Evolutionary conservation across 2,797 vertebrate species (phyloP), one percentile per base, ranked within the genome.

Genomic region (Hyperoplus lanceolatus): DNA sequence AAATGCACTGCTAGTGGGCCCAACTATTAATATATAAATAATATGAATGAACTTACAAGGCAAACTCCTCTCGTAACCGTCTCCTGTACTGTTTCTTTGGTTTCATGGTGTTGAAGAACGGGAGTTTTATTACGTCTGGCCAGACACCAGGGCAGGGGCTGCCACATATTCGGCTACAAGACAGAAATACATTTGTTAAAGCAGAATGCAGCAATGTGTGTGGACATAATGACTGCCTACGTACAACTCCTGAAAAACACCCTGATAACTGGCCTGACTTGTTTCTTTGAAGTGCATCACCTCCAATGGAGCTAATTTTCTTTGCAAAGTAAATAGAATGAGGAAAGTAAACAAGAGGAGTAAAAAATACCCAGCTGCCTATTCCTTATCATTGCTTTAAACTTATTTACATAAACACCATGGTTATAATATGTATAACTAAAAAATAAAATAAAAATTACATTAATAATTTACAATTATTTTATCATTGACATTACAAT

Each of bases 71-170:
- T 84, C 98, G 94, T 90, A 99, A 92, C 70, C 98, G 96, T 72
- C 98, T 95, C 51, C 98, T 95, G 91, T 99, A 99, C 73, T 99
- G 98, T 92, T 99, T 99, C 97, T 99, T 99, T 97, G 98, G 98
- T 95, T 99, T 99, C 98, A 99, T 99, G 90, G 97, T 99, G 95
- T 99, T 99, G 94, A 99, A 99, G 94, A 99, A 99, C 15, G 98
- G 98, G 90, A 99, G 95, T 87, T 99, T 99, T 86, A 99, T 99
- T 36, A 99, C 98, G 85, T 99, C 98, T 13, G 98, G 98, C 98
- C 98, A 99, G 70, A 97, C 97, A 12, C 97, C 98, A 58, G 98
- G 98, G 83, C 97, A 99, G 3, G 98, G 98, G 87, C 97, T 99
- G 73, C 98, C 98, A 3, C 98, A 99, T 85, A 99, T 98, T 60